These are phyloP conservation scores for Aplidium turbinatum DNA, from an alignment of 23 tunicate species.

Conservation along the genomic window DNA sequence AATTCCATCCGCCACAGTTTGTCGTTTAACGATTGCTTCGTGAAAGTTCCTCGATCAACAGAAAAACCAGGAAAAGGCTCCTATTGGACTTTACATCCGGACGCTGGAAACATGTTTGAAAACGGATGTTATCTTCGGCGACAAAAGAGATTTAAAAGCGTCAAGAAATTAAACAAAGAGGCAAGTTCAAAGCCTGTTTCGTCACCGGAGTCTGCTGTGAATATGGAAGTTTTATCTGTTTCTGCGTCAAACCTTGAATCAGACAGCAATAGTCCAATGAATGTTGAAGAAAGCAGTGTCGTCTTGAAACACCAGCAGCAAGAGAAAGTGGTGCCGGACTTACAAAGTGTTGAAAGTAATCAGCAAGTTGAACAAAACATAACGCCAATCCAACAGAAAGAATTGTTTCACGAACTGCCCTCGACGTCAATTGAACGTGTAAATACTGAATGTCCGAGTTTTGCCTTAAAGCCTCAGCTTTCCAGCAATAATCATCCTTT, in stretches of 20 bases:
- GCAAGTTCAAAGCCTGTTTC: conserved; percentile 7
- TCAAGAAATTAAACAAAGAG: conserved; percentile 51
- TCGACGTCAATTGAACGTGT: not conserved
- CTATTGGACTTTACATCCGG: conserved; percentile 91
- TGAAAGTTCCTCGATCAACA: conserved; percentile 92
- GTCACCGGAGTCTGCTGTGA: conserved; percentile 21
- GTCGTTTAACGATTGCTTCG: conserved; percentile 98
- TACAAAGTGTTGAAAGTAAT: too few species aligned
- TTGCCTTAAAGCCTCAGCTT: not conserved
- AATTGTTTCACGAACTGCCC: not conserved
- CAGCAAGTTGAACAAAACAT: too few species aligned
- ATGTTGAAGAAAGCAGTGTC: conserved; percentile 21
- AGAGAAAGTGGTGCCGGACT: too few species aligned
- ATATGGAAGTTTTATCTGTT: conserved; percentile 30
- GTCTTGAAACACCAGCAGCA: too few species aligned
- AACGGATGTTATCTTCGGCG: conserved; percentile 96
- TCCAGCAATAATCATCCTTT: too few species aligned
- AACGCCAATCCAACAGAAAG: not conserved
- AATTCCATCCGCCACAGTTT: conserved; percentile 95
- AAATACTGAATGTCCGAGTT: not conserved
- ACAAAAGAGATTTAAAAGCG: conserved; percentile 93
- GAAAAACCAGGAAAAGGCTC: conserved; percentile 98
- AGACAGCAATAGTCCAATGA: conserved; percentile 44
- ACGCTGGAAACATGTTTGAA: conserved; percentile 98
- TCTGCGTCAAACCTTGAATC: conserved; percentile 60